A percentile compares a stretch with the other conserved stretches of the same genome.
These are phyloP conservation scores for Selenia dentaria DNA, from an alignment of 2,888 invertebrate genomes.

Conservation along the genomic window DNA sequence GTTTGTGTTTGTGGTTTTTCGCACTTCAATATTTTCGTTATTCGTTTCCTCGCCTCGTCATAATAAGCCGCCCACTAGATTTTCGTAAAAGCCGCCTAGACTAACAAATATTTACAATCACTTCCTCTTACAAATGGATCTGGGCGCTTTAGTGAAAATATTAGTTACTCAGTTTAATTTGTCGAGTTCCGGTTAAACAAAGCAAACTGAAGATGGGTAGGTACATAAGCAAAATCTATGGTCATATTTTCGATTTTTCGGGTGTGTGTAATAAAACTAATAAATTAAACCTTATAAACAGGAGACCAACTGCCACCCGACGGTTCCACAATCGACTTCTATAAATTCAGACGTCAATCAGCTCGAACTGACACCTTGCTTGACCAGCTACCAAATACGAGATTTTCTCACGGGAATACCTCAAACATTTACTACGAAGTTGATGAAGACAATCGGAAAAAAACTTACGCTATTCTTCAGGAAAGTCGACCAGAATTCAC, in stretches of 20 bases:
- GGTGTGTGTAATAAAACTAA: not conserved
- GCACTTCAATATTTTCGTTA: no score
- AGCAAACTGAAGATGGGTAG: constrained; percentile 22
- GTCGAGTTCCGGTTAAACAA: constrained; percentile 4
- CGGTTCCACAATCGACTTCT: constrained; percentile 47
- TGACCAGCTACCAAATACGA: constrained; percentile 5
- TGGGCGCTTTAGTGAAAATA: constrained; percentile 12
- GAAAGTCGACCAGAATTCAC: constrained; percentile 65
- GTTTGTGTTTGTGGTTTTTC: no score
- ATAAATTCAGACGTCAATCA: constrained; percentile 56
- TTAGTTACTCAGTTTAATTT: constrained; percentile 5
- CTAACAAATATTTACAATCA: constrained; percentile 26
- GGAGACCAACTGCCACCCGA: not conserved
- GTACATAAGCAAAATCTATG: no score
- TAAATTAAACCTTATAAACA: not conserved
- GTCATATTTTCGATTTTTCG: not conserved
- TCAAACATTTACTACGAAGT: constrained; percentile 46
- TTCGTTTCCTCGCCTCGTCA: no score
- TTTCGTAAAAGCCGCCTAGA: constrained; percentile 38
- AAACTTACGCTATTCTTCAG: constrained; percentile 70
- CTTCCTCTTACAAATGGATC: constrained; percentile 26
- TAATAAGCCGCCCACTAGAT: constrained; percentile 38
- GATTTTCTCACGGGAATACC: constrained; percentile 27
- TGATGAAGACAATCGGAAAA: constrained; percentile 52
- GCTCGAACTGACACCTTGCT: constrained; percentile 46